These are phyloP conservation scores for Ellobius talpinus DNA, from an alignment of 2,113 vertebrate species.

Conservation along the genomic window DNA sequence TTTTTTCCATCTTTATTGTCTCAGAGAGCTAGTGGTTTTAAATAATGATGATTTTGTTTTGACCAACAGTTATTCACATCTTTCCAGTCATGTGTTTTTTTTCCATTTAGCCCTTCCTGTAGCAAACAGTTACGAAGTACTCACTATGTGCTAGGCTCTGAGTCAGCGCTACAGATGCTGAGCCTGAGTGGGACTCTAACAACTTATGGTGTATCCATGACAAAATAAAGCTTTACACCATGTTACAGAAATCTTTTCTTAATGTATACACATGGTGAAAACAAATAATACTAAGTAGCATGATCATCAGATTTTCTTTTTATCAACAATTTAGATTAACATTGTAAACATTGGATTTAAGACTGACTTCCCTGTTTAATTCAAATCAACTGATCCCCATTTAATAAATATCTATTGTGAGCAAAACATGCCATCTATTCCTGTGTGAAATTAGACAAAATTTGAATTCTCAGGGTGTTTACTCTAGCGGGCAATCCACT, in stretches of 20 bases:
- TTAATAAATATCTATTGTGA: slow-evolving; percentile 47
- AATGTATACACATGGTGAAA: not conserved
- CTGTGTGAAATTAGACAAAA: slow-evolving; percentile 27
- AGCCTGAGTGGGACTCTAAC: not conserved
- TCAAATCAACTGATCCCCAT: slow-evolving; percentile 11
- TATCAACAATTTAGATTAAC: slow-evolving; percentile 25
- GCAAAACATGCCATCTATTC: not conserved
- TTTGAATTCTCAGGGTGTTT: not conserved
- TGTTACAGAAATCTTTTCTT: slow-evolving; percentile 11
- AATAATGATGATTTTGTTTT: slow-evolving; percentile 33
- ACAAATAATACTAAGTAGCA: slow-evolving; percentile 1
- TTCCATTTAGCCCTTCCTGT: not conserved
- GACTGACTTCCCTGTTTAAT: not conserved
- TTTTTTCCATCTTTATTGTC: not conserved
- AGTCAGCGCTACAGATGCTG: not conserved
- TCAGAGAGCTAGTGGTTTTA: slow-evolving; percentile 18
- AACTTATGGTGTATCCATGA: slow-evolving; percentile 15
- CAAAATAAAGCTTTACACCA: not conserved
- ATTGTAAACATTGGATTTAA: slow-evolving; percentile 7
- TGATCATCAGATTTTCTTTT: slow-evolving; percentile 13
- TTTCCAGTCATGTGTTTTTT: slow-evolving; percentile 34
- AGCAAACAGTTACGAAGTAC: not conserved
- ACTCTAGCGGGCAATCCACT: not conserved
- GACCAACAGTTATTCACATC: not conserved
- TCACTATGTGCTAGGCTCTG: not conserved